These are phyloP conservation scores for Drosophila putrida DNA, from an alignment of 2,888 invertebrate species.

Conservation along the genomic window DNA sequence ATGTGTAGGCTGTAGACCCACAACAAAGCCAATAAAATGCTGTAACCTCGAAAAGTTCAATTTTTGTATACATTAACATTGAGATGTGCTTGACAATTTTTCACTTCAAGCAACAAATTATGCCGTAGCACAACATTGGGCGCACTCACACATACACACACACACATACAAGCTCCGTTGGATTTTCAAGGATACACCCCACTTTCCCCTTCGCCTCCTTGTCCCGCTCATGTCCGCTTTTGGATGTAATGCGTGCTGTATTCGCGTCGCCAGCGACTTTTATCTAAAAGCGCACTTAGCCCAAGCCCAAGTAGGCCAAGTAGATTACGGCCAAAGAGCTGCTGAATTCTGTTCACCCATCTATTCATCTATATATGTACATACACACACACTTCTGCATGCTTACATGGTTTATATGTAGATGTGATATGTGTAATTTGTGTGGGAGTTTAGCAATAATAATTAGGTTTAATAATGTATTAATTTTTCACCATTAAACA, in stretches of 20 bases:
- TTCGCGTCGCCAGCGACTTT: constrained; percentile 71
- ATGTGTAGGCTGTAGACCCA: constrained; percentile 24
- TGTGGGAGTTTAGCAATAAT: constrained; percentile 22
- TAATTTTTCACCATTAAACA: constrained; percentile 15
- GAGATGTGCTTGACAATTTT: constrained; percentile 80
- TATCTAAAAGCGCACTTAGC: constrained; percentile 81
- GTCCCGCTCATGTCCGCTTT: constrained; percentile 23
- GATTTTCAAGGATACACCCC: constrained; percentile 62
- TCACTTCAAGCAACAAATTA: constrained; percentile 81
- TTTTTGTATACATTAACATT: constrained; percentile 72
- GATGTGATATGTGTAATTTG: constrained; percentile 8
- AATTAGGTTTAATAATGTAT: constrained; percentile 38
- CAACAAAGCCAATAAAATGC: constrained; percentile 76
- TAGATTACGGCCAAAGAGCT: constrained; percentile 72
- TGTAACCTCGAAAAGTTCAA: constrained; percentile 80
- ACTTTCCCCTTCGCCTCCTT: neutral
- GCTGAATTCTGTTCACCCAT: constrained; percentile 38
- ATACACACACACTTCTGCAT: neutral
- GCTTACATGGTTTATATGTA: neutral
- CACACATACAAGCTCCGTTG: constrained; percentile 51
- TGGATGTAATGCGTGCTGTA: constrained; percentile 61
- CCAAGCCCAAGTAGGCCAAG: constrained; percentile 80
- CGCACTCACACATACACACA: constrained; percentile 62
- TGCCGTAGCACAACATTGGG: constrained; percentile 78
- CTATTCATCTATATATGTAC: constrained; percentile 1